Percentiles rank a stretch among this genome's conserved stretches.
Conservation (phyloP, 92 coral and sea anemone species). For the Zoanthus sansibaricus region DNA sequence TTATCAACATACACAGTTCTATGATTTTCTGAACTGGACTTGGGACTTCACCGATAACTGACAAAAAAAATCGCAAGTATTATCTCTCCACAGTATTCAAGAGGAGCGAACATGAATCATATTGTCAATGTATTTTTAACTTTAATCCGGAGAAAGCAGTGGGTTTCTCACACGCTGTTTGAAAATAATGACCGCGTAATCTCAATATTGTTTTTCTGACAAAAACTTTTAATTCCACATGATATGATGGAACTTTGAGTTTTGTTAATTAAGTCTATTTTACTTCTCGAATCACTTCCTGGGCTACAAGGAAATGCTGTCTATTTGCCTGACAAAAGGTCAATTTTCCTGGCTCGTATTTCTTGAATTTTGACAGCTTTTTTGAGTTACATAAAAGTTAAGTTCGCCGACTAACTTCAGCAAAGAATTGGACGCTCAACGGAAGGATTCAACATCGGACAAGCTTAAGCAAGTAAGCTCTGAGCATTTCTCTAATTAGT, state of each 20-base stretch:
- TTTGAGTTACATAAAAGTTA: not conserved
- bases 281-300: not conserved
- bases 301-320: not conserved
- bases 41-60: too few species aligned
- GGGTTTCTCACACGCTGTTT: conserved; percentile 2
- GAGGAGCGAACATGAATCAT: not conserved
- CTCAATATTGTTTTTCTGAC: conserved; percentile 14
- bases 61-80: too few species aligned
- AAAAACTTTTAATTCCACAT: not conserved
- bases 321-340: not conserved
- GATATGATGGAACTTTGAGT: not conserved
- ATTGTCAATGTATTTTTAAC: not conserved
- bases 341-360: not conserved
- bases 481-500: not conserved
- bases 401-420: not conserved
- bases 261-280: not conserved
- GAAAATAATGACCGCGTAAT: not conserved
- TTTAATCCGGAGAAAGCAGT: not conserved
- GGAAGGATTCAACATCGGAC: not conserved
- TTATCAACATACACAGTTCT: too few species aligned
- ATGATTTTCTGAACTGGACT: too few species aligned
- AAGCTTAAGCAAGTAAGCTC: not conserved
- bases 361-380: not conserved
- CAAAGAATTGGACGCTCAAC: not conserved
- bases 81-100: not conserved